These are phyloP conservation scores for Petroica traversi DNA, from an alignment of 2,113 vertebrate genomes.

Conservation along the genomic window DNA sequence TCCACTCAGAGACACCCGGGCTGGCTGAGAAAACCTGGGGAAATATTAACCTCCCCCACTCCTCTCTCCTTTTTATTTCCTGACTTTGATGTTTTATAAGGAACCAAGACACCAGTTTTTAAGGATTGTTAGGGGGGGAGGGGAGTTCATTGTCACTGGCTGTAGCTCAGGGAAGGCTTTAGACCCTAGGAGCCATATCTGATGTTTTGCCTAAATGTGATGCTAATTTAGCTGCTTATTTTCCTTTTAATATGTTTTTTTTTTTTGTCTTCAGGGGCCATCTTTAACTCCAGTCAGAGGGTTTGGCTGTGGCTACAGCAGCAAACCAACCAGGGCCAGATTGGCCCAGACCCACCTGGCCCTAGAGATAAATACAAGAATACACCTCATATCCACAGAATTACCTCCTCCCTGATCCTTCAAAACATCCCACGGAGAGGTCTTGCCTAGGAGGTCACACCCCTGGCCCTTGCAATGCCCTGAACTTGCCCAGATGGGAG, in stretches of 20 bases:
- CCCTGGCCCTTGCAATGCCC: background rate
- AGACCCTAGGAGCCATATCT: background rate
- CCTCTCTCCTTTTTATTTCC: background rate
- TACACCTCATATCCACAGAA: background rate
- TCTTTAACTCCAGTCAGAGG: background rate
- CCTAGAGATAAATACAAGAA: background rate
- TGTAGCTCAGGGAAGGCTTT: background rate
- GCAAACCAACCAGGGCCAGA: background rate
- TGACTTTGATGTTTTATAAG: background rate
- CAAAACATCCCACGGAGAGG: background rate
- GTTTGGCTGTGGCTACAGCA: background rate
- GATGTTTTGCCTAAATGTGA: background rate
- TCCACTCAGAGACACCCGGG: background rate
- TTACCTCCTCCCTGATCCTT: background rate
- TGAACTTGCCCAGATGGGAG: background rate
- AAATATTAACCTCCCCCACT: background rate
- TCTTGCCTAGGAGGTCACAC: background rate
- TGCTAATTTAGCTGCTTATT: background rate
- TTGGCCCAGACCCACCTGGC: background rate
- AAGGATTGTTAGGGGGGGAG: background rate
- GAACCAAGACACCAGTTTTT: background rate
- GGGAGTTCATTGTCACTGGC: background rate
- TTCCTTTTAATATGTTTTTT: background rate
- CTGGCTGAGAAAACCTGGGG: background rate
- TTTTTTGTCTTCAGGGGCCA: background rate